Evolutionary conservation across 2,797 vertebrate species (phyloP).

Genomic region (Microctenopoma lineatum): DNA sequence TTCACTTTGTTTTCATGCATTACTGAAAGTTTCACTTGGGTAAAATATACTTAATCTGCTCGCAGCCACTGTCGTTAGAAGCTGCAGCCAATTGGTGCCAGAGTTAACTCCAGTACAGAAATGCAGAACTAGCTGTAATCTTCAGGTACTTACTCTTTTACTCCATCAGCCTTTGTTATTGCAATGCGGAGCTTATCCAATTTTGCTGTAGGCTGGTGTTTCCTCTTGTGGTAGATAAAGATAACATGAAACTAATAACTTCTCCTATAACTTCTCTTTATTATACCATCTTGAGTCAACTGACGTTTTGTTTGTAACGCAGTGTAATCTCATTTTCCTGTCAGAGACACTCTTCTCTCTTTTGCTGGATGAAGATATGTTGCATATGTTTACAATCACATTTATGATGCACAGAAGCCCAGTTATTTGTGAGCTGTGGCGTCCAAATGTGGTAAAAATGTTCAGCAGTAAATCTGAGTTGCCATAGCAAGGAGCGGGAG

Average conservation of each 20-base stretch:
- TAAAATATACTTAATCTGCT: background rate
- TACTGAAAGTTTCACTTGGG: background rate
- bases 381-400: slow-evolving; percentile 13
- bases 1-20: background rate
- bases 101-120: slow-evolving; percentile 2
- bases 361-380: background rate
- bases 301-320: slow-evolving; percentile 4
- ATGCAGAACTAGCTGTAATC: background rate
- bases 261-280: slow-evolving; percentile 15
- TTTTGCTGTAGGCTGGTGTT: slow-evolving; percentile 3
- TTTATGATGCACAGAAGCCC: slow-evolving; percentile 36
- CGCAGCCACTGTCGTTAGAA: background rate
- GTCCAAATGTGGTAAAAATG: slow-evolving; percentile 22
- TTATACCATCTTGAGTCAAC: background rate
- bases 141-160: slow-evolving; percentile 19
- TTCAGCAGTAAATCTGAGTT: slow-evolving; percentile 41
- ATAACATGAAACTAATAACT: slow-evolving; percentile 21
- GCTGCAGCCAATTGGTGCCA: slow-evolving; percentile 8
- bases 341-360: background rate
- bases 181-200: slow-evolving; percentile 6
- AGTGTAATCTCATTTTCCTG: slow-evolving; percentile 11
- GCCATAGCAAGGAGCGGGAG: slow-evolving; percentile 46
- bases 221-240: background rate
- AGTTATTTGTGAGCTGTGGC: slow-evolving; percentile 10
- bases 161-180: background rate